Percentiles rank a stretch among this genome's conserved stretches.
phyloP scores from a whole-genome alignment of 1,140 invertebrate genomes.

The Lepidostoma basale region DNA sequence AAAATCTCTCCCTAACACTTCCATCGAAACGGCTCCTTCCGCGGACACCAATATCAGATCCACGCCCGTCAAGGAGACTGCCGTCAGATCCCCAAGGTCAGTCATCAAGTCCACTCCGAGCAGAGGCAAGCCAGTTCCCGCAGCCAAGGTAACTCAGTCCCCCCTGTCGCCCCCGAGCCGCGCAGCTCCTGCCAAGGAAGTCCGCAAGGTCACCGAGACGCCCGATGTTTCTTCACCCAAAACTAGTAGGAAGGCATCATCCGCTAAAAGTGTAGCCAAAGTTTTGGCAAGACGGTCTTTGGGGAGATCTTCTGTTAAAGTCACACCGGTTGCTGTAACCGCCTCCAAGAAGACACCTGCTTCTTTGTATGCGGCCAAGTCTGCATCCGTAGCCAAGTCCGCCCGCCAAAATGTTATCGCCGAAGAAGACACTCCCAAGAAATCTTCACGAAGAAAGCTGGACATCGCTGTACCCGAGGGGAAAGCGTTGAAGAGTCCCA shows the following conservation, averaged over 20 bases:
- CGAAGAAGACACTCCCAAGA: not conserved
- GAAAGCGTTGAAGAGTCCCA: no score
- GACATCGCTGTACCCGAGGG: no score
- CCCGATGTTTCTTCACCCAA: not conserved
- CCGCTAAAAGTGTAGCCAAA: not conserved
- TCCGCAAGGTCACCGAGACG: not conserved
- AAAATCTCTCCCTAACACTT: not conserved
- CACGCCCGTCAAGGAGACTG: conserved; percentile 8
- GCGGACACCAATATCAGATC: not conserved
- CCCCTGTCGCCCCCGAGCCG: not conserved
- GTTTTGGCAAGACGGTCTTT: not conserved
- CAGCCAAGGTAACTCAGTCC: not conserved
- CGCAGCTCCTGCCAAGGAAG: not conserved
- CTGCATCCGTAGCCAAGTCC: not conserved
- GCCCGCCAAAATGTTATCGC: not conserved
- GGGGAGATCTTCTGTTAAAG: not conserved
- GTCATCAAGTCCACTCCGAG: conserved; percentile 12
- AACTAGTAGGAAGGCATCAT: not conserved
- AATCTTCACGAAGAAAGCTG: conserved; percentile 21
- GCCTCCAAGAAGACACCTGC: conserved; percentile 3
- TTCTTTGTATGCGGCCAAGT: not conserved
- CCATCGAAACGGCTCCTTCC: not conserved
- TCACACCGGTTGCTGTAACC: not conserved
- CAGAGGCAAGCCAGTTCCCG: not conserved
- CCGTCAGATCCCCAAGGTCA: conserved; percentile 6